phyloP scores from a whole-genome alignment of 64 coral and sea anemone species.

The Dendronephthya gigantea region DNA sequence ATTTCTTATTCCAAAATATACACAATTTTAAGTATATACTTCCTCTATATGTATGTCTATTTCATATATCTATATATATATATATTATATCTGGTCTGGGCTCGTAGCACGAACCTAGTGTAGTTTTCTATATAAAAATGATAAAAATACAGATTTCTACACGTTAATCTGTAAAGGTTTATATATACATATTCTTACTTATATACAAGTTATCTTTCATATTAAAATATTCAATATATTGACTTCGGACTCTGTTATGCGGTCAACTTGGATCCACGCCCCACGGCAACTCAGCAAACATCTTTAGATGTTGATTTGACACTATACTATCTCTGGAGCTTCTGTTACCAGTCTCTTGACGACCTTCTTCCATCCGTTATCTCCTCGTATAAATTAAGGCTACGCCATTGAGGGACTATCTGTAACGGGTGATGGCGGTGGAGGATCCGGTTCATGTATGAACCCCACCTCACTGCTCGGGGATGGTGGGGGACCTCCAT shows the following conservation, averaged over 20 bases:
- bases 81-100: background rate
- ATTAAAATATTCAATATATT: background rate
- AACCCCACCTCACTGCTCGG: background rate
- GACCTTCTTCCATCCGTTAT: background rate
- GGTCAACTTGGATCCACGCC: background rate
- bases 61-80: slow-evolving; percentile 2
- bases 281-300: background rate
- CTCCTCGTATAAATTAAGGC: background rate
- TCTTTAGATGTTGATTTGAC: background rate
- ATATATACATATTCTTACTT: background rate
- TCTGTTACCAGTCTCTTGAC: background rate
- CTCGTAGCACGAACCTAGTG: background rate
- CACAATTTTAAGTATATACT: background rate
- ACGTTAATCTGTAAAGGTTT: background rate
- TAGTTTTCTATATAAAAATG: background rate
- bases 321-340: background rate
- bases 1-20: slow-evolving; percentile 9
- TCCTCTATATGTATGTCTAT: background rate
- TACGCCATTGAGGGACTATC: slow-evolving; percentile 13
- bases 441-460: background rate
- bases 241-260: background rate
- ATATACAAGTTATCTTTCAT: background rate
- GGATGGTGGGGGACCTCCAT: background rate
- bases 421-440: slow-evolving; percentile 11
- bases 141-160: background rate